phyloP scores from a whole-genome alignment of 64 coral and sea anemone genomes.

The Montipora efflorescens region DNA sequence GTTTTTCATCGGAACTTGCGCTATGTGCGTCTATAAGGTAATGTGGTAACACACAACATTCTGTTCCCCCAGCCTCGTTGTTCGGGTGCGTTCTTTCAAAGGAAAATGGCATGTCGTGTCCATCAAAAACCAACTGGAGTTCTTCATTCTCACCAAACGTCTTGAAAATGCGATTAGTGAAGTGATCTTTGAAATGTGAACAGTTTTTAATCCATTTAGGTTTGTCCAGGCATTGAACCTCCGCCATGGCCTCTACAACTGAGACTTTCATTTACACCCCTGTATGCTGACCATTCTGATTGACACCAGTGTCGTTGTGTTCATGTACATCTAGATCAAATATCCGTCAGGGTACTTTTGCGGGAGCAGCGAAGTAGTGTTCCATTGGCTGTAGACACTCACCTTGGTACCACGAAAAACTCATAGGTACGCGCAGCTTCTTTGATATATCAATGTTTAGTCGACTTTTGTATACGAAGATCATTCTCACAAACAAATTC shows the following conservation, averaged over 20 bases:
- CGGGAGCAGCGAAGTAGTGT: conserved; percentile 15
- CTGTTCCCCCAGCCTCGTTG: not conserved
- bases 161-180: conserved; percentile 1
- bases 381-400: conserved; percentile 24
- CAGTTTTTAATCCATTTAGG: conserved; percentile 23
- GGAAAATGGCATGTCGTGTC: conserved; percentile 42
- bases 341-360: conserved; percentile 19
- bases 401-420: conserved; percentile 22
- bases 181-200: not conserved
- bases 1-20: not conserved
- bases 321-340: not conserved
- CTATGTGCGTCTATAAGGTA: not conserved
- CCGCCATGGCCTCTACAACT: conserved; percentile 28
- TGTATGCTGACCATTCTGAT: conserved; percentile 4
- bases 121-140: conserved; percentile 39
- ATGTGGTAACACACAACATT: not conserved
- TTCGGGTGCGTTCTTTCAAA: conserved; percentile 13
- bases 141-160: conserved; percentile 20
- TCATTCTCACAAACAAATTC: conserved; percentile 22
- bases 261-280: conserved; percentile 5
- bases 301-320: not conserved
- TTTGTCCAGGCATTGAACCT: conserved; percentile 22
- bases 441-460: not conserved
- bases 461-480: conserved; percentile 7
- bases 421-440: conserved; percentile 23